Conservation (phyloP, 2,113 vertebrate species). For the Hippotragus niger region DNA sequence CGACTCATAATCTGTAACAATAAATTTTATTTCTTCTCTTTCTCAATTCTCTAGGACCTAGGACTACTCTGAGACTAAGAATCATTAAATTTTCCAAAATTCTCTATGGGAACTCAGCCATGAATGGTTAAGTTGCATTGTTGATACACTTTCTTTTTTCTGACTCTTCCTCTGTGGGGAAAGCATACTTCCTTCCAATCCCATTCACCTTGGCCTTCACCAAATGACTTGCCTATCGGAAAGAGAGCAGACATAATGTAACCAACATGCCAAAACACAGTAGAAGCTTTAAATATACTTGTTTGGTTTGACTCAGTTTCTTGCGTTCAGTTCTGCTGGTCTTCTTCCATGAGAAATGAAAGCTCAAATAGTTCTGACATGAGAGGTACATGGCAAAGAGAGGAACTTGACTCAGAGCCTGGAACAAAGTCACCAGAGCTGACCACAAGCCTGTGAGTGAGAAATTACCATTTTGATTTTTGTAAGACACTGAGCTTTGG, state of each 20-base stretch:
- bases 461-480: not conserved
- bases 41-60: not conserved
- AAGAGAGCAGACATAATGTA: not conserved
- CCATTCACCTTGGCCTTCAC: not conserved
- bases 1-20: not conserved
- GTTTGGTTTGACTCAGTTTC: not conserved
- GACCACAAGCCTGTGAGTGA: not conserved
- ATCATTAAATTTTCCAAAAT: not conserved
- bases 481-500: not conserved
- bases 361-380: not conserved
- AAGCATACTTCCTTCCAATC: not conserved
- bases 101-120: not conserved
- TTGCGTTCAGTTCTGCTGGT: not conserved
- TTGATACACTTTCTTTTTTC: not conserved
- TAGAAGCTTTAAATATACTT: not conserved
- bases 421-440: not conserved
- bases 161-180: not conserved
- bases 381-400: not conserved
- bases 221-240: not conserved
- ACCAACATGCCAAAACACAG: not conserved
- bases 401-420: not conserved
- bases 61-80: not conserved
- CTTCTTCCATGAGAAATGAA: not conserved
- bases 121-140: not conserved
- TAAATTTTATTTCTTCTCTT: conserved; percentile 1